Evolutionary conservation across 2,797 vertebrate genomes (phyloP).

Genomic region (Iguana delicatissima): DNA sequence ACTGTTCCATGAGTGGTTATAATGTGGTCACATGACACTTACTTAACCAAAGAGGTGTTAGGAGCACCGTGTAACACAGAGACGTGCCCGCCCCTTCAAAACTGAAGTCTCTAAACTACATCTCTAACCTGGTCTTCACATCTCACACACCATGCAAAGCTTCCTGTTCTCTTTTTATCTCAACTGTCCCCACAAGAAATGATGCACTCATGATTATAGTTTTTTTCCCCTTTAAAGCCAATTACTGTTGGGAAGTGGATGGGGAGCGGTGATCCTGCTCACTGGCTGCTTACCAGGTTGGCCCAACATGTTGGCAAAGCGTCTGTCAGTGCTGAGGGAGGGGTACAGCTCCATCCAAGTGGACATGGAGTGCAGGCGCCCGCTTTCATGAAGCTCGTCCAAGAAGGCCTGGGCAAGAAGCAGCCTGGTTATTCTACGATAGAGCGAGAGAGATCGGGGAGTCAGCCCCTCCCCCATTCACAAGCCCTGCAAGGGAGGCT

Average conservation of each 20-base stretch:
- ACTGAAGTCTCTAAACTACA: not conserved
- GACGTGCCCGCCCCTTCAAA: not conserved
- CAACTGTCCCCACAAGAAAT: not conserved
- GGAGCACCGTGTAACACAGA: not conserved
- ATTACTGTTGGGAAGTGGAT: constrained; percentile 31
- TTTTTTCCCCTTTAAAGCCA: not conserved
- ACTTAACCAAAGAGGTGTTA: too few relatives aligned
- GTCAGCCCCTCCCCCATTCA: constrained; percentile 49
- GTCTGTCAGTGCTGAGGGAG: constrained; percentile 79
- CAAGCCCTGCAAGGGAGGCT: not conserved
- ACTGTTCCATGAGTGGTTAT: not conserved
- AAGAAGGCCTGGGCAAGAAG: constrained; percentile 77
- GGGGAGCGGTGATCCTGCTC: constrained; percentile 41
- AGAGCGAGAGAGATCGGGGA: constrained; percentile 55
- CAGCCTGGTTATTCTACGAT: constrained; percentile 60
- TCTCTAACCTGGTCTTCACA: not conserved
- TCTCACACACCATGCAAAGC: not conserved
- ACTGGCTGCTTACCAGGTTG: constrained; percentile 80
- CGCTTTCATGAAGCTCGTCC: constrained; percentile 80
- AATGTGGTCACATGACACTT: not conserved
- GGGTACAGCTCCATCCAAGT: constrained; percentile 84
- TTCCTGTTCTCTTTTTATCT: not conserved
- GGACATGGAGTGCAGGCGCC: constrained; percentile 82
- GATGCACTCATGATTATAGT: not conserved
- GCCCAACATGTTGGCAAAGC: constrained; percentile 82